Conservation (phyloP, 2,888 invertebrate species). For the Drosophila helvetica region DNA sequence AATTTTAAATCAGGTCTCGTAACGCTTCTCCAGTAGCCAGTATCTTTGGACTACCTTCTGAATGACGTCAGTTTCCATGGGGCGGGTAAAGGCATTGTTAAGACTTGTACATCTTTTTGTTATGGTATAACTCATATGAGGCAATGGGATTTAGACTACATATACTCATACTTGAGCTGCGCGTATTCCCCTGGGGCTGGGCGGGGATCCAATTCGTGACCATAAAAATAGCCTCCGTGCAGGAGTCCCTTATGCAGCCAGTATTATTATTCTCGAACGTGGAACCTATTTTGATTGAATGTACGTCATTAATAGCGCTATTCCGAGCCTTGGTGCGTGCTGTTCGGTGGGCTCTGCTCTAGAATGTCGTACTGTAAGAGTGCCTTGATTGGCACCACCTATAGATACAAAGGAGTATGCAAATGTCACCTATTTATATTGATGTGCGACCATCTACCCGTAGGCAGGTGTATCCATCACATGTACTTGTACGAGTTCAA, state of each 20-base stretch:
- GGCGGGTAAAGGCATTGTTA: slow-evolving; percentile 7
- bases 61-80: slow-evolving; percentile 32
- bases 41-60: background rate
- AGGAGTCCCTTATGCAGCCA: slow-evolving; percentile 14
- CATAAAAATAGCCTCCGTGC: slow-evolving; percentile 44
- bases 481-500: background rate
- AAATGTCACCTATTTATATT: slow-evolving; percentile 23
- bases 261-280: slow-evolving; percentile 46
- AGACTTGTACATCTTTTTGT: slow-evolving; percentile 15
- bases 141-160: slow-evolving; percentile 3
- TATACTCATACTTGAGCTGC: background rate
- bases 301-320: slow-evolving; percentile 42
- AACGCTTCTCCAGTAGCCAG: slow-evolving; percentile 11
- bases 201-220: slow-evolving; percentile 23
- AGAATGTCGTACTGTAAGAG: background rate
- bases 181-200: background rate
- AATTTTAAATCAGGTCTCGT: slow-evolving; percentile 36
- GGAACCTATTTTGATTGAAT: slow-evolving; percentile 49
- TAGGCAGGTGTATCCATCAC: too few species aligned
- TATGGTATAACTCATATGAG: slow-evolving; percentile 5
- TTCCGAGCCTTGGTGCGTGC: slow-evolving; percentile 21
- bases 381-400: slow-evolving; percentile 16
- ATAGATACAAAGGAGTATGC: slow-evolving; percentile 4
- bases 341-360: background rate
- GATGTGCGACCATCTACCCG: background rate